Percentiles rank a stretch among this genome's conserved stretches.
Conservation (phyloP, 2,888 invertebrate genomes). For the Cosmia trapezina region DNA sequence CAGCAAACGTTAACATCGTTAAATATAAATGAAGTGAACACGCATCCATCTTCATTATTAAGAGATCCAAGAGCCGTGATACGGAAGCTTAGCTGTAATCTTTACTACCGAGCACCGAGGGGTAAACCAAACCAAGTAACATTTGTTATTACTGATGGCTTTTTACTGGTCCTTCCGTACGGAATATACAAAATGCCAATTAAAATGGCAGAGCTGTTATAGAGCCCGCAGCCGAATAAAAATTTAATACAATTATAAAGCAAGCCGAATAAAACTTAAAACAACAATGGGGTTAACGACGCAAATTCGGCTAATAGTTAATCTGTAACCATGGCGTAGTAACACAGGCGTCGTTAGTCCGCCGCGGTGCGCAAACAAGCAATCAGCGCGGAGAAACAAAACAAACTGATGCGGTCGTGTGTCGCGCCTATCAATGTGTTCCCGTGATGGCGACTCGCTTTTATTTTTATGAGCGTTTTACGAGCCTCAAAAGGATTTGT, state of each 20-base stretch:
- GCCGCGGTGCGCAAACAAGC: slow-evolving; percentile 64
- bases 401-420: slow-evolving; percentile 64
- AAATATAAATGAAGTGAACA: slow-evolving; percentile 58
- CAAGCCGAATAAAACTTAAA: slow-evolving; percentile 27
- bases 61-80: slow-evolving; percentile 52
- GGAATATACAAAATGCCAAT: slow-evolving; percentile 1
- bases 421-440: slow-evolving; percentile 64
- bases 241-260: slow-evolving; percentile 38
- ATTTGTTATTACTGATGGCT: slow-evolving; percentile 34
- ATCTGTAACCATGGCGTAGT: slow-evolving; percentile 63
- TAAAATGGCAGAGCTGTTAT: slow-evolving; percentile 21
- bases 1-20: slow-evolving; percentile 30
- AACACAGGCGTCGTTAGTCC: slow-evolving; percentile 60
- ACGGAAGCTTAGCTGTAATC: slow-evolving; percentile 52
- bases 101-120: slow-evolving; percentile 19
- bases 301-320: slow-evolving; percentile 48
- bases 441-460: slow-evolving; percentile 56
- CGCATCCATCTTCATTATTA: slow-evolving; percentile 65
- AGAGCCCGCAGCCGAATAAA: slow-evolving; percentile 20
- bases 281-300: slow-evolving; percentile 41
- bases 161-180: slow-evolving; percentile 10
- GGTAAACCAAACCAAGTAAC: slow-evolving; percentile 17
- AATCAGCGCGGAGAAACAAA: slow-evolving; percentile 67
- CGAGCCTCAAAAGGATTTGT: slow-evolving; percentile 62
- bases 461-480: slow-evolving; percentile 67